Conservation (phyloP, 2,888 invertebrate species). For the Trichopria drosophilae region DNA sequence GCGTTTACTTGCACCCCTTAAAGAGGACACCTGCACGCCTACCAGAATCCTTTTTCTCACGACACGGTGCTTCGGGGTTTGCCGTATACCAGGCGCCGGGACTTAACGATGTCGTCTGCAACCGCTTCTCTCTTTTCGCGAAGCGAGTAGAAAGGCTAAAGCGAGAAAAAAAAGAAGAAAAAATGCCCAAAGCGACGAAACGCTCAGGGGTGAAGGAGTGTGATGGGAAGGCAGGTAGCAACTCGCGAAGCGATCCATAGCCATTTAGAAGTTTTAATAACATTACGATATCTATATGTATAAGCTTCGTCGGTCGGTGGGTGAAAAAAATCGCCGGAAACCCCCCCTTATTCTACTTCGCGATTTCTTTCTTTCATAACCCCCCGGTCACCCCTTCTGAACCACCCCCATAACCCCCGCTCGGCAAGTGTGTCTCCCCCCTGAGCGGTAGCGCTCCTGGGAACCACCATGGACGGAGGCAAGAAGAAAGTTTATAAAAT, state of each 20-base stretch:
- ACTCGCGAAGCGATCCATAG: conserved; percentile 51
- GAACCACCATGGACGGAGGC: conserved; percentile 42
- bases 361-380: conserved; percentile 41
- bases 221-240: conserved; percentile 35
- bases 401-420: conserved; percentile 36
- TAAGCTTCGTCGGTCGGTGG: conserved; percentile 24
- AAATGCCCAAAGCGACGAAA: conserved; percentile 45
- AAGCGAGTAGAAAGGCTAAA: conserved; percentile 29
- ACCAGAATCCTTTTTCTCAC: too few relatives aligned
- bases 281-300: conserved; percentile 53
- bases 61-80: conserved; percentile 16
- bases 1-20: too few relatives aligned
- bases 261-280: conserved; percentile 58
- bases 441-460: conserved; percentile 44
- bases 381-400: conserved; percentile 36
- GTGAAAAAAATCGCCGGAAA: conserved; percentile 53
- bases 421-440: conserved; percentile 23
- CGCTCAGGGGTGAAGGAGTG: conserved; percentile 17
- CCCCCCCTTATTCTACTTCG: conserved; percentile 42
- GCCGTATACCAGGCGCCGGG: conserved; percentile 37
- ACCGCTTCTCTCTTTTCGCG: conserved; percentile 23
- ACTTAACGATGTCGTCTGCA: background rate
- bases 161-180: conserved; percentile 37
- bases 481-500: conserved; percentile 59
- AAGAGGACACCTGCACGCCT: too few relatives aligned